Percentiles rank a stretch among this genome's conserved stretches.
Evolutionary conservation across 2,888 invertebrate species (phyloP).

Genomic region (Cantharis nigra): DNA sequence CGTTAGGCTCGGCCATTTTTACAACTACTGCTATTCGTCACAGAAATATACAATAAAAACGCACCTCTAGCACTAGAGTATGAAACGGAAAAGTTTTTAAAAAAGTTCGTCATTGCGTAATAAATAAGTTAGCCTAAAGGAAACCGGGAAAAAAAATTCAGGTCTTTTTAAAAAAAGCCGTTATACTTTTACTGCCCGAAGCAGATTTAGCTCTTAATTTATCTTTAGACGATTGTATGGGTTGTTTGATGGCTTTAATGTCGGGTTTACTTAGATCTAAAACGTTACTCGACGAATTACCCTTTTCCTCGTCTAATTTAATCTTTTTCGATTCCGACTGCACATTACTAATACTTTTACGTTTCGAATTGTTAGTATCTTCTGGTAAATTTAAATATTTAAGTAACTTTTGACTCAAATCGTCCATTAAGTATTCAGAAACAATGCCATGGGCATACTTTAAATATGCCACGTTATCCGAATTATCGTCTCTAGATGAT

Average conservation of each 20-base stretch:
- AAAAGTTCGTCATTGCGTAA: slow-evolving; percentile 1
- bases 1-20: neutral
- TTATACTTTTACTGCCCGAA: slow-evolving; percentile 77
- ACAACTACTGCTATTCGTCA: neutral
- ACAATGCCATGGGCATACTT: slow-evolving; percentile 80
- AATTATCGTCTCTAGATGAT: slow-evolving; percentile 57
- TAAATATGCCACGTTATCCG: slow-evolving; percentile 64
- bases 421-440: slow-evolving; percentile 76
- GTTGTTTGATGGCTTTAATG: slow-evolving; percentile 55
- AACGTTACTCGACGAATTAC: slow-evolving; percentile 50
- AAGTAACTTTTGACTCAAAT: slow-evolving; percentile 67
- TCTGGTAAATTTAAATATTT: slow-evolving; percentile 69
- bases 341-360: slow-evolving; percentile 49
- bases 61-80: neutral
- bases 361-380: slow-evolving; percentile 63
- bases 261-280: slow-evolving; percentile 56
- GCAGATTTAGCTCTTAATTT: slow-evolving; percentile 78
- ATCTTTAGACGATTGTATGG: slow-evolving; percentile 69
- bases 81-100: neutral
- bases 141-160: slow-evolving; percentile 32
- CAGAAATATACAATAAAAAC: neutral
- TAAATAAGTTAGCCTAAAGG: slow-evolving; percentile 7
- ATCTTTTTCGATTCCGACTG: slow-evolving; percentile 55
- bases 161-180: slow-evolving; percentile 76
- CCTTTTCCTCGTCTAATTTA: slow-evolving; percentile 53